A percentile compares a stretch with the other conserved stretches of the same genome.
These are phyloP conservation scores for Cyphomyrmex costatus DNA, from an alignment of 1,140 invertebrate species.

Conservation along the genomic window DNA sequence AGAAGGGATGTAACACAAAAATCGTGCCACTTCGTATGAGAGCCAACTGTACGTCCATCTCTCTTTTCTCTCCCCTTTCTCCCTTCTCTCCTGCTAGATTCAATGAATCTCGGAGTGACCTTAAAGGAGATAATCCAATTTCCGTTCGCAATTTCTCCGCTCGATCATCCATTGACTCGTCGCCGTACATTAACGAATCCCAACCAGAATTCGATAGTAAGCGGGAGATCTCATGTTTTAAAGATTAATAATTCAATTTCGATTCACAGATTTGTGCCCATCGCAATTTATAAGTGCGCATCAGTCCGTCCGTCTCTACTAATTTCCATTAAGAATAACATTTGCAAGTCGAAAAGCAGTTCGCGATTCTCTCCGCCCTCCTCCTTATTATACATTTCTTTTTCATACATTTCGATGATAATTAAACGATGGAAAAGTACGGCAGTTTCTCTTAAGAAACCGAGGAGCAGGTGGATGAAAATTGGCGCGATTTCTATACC, in stretches of 20 bases:
- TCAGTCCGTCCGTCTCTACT: not conserved
- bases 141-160: constrained; percentile 16
- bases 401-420: constrained; percentile 45
- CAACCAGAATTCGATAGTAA: not conserved
- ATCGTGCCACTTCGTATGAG: constrained; percentile 51
- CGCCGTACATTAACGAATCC: not conserved
- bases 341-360: constrained; percentile 42
- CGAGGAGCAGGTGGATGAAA: constrained; percentile 26
- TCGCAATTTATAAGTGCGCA: not conserved
- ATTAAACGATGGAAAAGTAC: constrained; percentile 27
- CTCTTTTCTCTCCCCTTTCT: not conserved
- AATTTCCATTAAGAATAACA: constrained; percentile 45
- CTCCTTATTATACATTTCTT: not conserved
- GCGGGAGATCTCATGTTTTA: not conserved
- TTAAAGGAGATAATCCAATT: constrained; percentile 74
- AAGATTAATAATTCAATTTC: constrained; percentile 39
- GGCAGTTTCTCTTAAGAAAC: constrained; percentile 17
- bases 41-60: not conserved
- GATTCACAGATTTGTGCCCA: not conserved
- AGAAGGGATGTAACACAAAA: constrained; percentile 50
- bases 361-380: not conserved
- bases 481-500: constrained; percentile 64
- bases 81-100: constrained; percentile 63
- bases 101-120: constrained; percentile 77
- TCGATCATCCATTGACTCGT: constrained; percentile 18